phyloP scores from a whole-genome alignment of 2,888 invertebrate genomes.

The Notocelia uddmanniana region DNA sequence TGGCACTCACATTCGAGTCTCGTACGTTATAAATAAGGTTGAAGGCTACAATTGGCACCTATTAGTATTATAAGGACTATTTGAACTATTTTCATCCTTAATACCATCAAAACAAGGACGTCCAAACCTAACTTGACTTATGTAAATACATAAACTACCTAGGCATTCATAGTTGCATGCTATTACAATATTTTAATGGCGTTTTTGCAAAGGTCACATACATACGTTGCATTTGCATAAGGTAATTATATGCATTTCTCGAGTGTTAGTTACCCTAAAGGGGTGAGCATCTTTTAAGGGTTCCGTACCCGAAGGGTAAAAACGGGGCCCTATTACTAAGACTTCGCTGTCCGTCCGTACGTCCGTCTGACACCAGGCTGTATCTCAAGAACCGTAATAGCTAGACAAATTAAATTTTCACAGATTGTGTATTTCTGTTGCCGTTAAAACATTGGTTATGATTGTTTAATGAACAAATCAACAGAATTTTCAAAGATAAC shows the following conservation, averaged over 20 bases:
- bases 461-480: not conserved
- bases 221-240: slow-evolving; percentile 18
- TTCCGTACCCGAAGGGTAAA: too few relatives aligned
- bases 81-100: not conserved
- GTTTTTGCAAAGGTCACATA: slow-evolving; percentile 32
- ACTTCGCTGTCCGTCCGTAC: too few relatives aligned
- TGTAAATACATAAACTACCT: not conserved
- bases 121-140: not conserved
- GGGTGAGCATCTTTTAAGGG: not conserved
- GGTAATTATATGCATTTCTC: slow-evolving; percentile 19
- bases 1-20: too few relatives aligned
- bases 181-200: slow-evolving; percentile 12
- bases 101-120: not conserved
- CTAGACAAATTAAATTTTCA: too few relatives aligned
- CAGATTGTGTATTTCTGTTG: too few relatives aligned
- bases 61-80: not conserved
- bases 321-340: too few relatives aligned
- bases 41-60: not conserved
- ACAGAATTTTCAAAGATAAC: not conserved
- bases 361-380: too few relatives aligned
- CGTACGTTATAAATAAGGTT: too few relatives aligned
- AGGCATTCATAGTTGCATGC: not conserved
- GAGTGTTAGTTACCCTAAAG: not conserved
- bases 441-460: not conserved
- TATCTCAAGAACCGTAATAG: too few relatives aligned